phyloP scores from a whole-genome alignment of 2,888 invertebrate genomes.

The Lysandra bellargus region DNA sequence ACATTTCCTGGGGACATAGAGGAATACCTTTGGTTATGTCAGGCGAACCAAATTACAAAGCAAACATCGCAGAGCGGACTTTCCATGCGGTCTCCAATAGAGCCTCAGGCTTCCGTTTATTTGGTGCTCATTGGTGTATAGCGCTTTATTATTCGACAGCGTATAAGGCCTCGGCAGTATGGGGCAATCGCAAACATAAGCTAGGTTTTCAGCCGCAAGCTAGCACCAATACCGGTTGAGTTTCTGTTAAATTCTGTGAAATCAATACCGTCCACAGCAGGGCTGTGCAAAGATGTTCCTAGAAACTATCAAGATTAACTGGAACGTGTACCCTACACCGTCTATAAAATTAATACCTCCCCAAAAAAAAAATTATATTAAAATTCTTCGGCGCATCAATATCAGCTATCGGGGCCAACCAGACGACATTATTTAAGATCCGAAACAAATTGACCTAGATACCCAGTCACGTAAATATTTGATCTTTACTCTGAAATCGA shows the following conservation, averaged over 20 bases:
- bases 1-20: not conserved
- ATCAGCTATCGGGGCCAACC: slow-evolving; percentile 46
- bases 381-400: slow-evolving; percentile 35
- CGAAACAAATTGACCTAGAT: slow-evolving; percentile 54
- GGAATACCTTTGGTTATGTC: not conserved
- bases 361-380: not conserved
- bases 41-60: not conserved
- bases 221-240: not conserved
- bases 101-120: not conserved
- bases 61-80: not conserved
- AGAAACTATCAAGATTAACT: not conserved
- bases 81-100: not conserved
- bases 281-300: not conserved
- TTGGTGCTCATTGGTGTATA: slow-evolving; percentile 3
- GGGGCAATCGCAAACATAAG: slow-evolving; percentile 11
- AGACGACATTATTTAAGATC: slow-evolving; percentile 44
- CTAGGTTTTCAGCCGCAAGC: slow-evolving; percentile 19
- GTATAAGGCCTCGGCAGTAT: not conserved
- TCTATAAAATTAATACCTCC: not conserved
- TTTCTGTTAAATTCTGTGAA: slow-evolving; percentile 10
- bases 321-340: not conserved
- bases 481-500: slow-evolving; percentile 41
- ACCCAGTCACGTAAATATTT: slow-evolving; percentile 51
- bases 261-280: not conserved
- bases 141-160: not conserved